Conservation (phyloP, 2,888 invertebrate species). For the Idaea biselata region DNA sequence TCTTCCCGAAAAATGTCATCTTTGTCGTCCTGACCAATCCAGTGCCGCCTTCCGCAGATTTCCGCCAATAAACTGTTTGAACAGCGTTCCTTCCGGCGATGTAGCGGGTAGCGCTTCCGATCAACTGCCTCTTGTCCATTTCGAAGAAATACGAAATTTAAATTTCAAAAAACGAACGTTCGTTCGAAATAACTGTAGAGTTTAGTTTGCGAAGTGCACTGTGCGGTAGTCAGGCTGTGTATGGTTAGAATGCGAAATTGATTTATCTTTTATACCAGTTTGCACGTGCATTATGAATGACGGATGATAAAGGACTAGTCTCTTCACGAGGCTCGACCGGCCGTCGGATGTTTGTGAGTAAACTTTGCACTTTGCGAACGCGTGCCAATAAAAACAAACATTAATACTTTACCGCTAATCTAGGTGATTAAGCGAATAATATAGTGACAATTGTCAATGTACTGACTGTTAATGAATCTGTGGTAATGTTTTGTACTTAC, state of each 20-base stretch:
- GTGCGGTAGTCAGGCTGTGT: slow-evolving; percentile 12
- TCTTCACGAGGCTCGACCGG: slow-evolving; percentile 36
- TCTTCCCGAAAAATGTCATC: slow-evolving; percentile 80
- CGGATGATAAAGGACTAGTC: slow-evolving; percentile 41
- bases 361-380: slow-evolving; percentile 60
- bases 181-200: not conserved
- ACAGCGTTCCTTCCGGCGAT: slow-evolving; percentile 87
- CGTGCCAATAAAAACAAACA: slow-evolving; percentile 41
- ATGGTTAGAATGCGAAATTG: slow-evolving; percentile 4
- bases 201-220: slow-evolving; percentile 7
- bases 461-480: not conserved
- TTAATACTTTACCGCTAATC: not conserved
- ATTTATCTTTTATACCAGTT: slow-evolving; percentile 42
- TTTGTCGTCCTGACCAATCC: slow-evolving; percentile 79
- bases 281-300: slow-evolving; percentile 50
- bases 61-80: slow-evolving; percentile 89
- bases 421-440: not conserved
- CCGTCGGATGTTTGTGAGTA: slow-evolving; percentile 38
- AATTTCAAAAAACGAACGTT: not conserved
- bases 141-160: slow-evolving; percentile 21
- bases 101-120: slow-evolving; percentile 86
- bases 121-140: slow-evolving; percentile 79
- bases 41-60: slow-evolving; percentile 68
- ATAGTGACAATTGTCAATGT: not conserved
- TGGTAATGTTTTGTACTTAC: not conserved